These are phyloP conservation scores for Ophioninae sp. DNA, from an alignment of 2,888 invertebrate species.

Conservation along the genomic window DNA sequence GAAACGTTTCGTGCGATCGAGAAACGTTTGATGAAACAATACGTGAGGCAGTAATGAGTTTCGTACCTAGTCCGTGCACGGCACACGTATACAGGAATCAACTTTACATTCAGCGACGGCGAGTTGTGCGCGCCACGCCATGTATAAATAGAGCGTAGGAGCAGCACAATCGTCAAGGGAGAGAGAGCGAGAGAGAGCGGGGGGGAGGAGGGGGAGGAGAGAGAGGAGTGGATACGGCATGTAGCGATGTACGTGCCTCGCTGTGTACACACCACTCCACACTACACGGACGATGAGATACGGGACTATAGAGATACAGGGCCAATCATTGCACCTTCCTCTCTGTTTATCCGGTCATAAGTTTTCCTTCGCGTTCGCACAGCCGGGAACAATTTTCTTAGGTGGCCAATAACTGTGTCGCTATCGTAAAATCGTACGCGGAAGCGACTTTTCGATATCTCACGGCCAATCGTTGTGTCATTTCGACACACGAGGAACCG, in stretches of 20 bases:
- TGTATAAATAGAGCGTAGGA: slow-evolving; percentile 57
- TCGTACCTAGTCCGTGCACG: slow-evolving; percentile 23
- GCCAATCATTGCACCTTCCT: slow-evolving; percentile 14
- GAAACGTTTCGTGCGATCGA: not conserved
- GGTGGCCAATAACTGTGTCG: slow-evolving; percentile 9
- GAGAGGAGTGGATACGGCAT: slow-evolving; percentile 14
- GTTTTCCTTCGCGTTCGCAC: too few species aligned
- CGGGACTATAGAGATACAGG: slow-evolving; percentile 11
- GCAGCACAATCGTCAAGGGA: slow-evolving; percentile 38
- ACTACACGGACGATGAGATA: slow-evolving; percentile 27
- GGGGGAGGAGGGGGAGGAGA: slow-evolving; percentile 9
- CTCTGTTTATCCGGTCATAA: not conserved
- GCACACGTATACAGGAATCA: slow-evolving; percentile 15
- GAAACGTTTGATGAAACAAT: slow-evolving; percentile 11
- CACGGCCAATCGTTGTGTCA: slow-evolving; percentile 18
- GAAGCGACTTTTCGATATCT: not conserved
- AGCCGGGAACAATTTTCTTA: not conserved
- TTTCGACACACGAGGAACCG: not conserved
- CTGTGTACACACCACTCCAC: slow-evolving; percentile 15
- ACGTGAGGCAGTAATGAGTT: slow-evolving; percentile 10
- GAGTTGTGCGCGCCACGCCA: slow-evolving; percentile 34
- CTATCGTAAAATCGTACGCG: not conserved
- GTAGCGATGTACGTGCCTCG: slow-evolving; percentile 25
- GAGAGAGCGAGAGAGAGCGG: not conserved
- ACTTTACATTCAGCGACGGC: slow-evolving; percentile 38